phyloP scores from a whole-genome alignment of 1,140 invertebrate species.

The Trichonephila clavipes region DNA sequence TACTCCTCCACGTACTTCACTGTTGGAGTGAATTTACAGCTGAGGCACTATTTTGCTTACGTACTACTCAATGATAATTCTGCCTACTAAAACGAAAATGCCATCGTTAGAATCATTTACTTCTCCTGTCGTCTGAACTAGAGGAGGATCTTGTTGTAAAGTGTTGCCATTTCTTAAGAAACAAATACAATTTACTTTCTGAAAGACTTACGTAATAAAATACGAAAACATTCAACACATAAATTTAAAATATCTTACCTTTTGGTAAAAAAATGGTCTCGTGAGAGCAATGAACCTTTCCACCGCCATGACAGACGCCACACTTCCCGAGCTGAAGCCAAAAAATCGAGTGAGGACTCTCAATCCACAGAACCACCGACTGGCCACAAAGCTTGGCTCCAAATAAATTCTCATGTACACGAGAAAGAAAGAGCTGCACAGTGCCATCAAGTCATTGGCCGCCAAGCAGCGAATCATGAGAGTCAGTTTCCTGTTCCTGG shows the following conservation, averaged over 20 bases:
- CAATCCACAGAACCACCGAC: slow-evolving; percentile 83
- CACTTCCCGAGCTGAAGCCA: slow-evolving; percentile 91
- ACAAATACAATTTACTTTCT: too few relatives aligned
- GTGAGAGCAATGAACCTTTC: slow-evolving; percentile 92
- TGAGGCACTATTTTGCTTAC: too few relatives aligned
- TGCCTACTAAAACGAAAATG: too few relatives aligned
- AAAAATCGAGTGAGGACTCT: slow-evolving; percentile 89
- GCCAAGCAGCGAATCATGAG: slow-evolving; percentile 87
- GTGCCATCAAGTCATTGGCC: slow-evolving; percentile 88
- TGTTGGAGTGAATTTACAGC: too few relatives aligned
- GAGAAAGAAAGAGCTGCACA: slow-evolving; percentile 82
- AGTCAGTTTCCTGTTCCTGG: slow-evolving; percentile 88
- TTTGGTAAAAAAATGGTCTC: slow-evolving; percentile 91
- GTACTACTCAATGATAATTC: too few relatives aligned
- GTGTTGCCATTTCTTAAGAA: too few relatives aligned
- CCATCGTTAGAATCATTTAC: too few relatives aligned
- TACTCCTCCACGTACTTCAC: too few relatives aligned
- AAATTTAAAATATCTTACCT: slow-evolving; percentile 83
- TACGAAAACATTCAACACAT: neutral
- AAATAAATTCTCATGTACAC: slow-evolving; percentile 84
- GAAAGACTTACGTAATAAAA: neutral
- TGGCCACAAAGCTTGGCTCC: slow-evolving; percentile 28
- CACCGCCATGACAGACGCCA: slow-evolving; percentile 91
- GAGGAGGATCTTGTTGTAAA: too few relatives aligned
- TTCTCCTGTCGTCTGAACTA: too few relatives aligned